Evolutionary conservation across 1,140 invertebrate species (phyloP), one percentile per base, ranked within the genome.

Genomic region (Ridgeia piscesae): DNA sequence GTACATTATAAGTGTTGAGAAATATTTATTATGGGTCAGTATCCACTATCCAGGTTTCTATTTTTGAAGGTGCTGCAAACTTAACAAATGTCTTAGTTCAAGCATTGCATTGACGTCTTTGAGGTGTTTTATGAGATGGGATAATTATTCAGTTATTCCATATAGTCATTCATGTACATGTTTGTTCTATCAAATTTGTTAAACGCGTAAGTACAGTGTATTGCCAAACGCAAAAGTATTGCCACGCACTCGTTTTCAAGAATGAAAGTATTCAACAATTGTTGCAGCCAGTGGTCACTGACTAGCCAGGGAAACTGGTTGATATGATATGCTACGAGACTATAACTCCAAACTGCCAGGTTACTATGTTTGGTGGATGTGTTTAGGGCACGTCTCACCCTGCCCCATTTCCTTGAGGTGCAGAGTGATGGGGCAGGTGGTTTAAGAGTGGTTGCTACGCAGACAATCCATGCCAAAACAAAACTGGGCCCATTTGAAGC

Each of bases 401-500:
- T 96, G 17, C 96, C 96, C 33, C 93, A 95, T 88, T 95, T 93
- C 92, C 92, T 96, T 89, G 94, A 95, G 90, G 94, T 95, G 33
- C 93, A 94, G 33, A 92, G 92, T 91, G 94, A 95, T 92, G 94
- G 94, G 6, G 94, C 95, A 88, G 95, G 95, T 31, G 94, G 94
- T 0, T 94, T 94, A 6, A 94, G 94, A 11, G 94, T 96, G 6
- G 93, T 96, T 17, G 93, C 95, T 1, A 95, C 95, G 88, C 92
- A 94, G 89, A 48, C 92, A 31, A 94, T 96, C 89, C 91, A 93
- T 21, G 93, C 94, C 89, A 96, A 96, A 88, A 96, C 95, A 11
- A 95, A 96, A 92, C 96, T 96, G 93, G 96, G 96, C 11, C 96
- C 96, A 34, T 95, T 96, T 92, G 94, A 96, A 93, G 96, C 96